Conservation (phyloP, 1,140 invertebrate genomes). For the Scaptomyza pallida region DNA sequence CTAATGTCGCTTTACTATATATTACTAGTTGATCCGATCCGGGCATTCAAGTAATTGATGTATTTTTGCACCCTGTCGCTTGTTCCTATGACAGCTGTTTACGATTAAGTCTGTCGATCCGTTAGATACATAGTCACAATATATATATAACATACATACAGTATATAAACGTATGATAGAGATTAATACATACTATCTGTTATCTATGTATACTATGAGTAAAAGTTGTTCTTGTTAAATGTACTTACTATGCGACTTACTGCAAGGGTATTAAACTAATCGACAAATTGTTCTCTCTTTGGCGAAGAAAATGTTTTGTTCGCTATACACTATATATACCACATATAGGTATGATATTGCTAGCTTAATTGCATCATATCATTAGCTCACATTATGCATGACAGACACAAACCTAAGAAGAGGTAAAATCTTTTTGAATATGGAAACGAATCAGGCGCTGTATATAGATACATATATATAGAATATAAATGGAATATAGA, state of each 20-base stretch:
- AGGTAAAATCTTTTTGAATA: background rate
- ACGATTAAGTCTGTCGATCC: constrained; percentile 25
- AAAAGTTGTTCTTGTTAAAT: constrained; percentile 34
- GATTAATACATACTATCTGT: constrained; percentile 7
- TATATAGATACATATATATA: constrained; percentile 27
- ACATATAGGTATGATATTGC: constrained; percentile 11
- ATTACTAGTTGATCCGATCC: background rate
- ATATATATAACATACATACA: too few relatives aligned
- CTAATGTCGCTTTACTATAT: constrained; percentile 3
- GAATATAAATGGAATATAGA: constrained; percentile 7
- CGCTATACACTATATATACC: constrained; percentile 16
- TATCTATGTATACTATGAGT: constrained; percentile 15
- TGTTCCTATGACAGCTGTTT: constrained; percentile 25
- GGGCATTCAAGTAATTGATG: background rate
- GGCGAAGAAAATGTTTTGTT: constrained; percentile 24
- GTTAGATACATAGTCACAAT: constrained; percentile 19
- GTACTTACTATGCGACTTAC: constrained; percentile 13
- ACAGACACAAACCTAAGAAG: constrained; percentile 1
- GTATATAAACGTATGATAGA: constrained; percentile 9
- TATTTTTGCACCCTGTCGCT: constrained; percentile 14
- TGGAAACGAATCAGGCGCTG: constrained; percentile 4
- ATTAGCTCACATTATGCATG: constrained; percentile 48
- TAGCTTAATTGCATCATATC: constrained; percentile 57
- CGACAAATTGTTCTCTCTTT: constrained; percentile 20
- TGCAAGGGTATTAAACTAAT: constrained; percentile 31